These are phyloP conservation scores for Drusus annulatus DNA, from an alignment of 1,140 invertebrate species.

Conservation along the genomic window DNA sequence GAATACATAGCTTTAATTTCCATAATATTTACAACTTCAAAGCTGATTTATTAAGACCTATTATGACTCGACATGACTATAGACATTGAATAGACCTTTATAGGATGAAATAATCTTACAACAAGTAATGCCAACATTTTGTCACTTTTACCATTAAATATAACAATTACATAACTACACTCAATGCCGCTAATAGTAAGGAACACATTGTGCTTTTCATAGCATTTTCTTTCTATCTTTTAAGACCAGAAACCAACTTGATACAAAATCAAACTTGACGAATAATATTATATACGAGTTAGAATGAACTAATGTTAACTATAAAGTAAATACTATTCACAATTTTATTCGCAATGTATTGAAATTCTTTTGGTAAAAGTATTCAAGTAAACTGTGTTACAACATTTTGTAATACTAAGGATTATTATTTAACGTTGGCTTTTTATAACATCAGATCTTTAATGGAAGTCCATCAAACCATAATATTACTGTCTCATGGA, in stretches of 20 bases:
- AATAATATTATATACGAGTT: neutral
- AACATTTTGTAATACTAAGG: conserved; percentile 9
- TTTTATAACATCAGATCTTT: conserved; percentile 17
- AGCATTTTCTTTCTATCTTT: conserved; percentile 30
- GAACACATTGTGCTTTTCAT: conserved; percentile 45
- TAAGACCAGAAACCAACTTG: conserved; percentile 37
- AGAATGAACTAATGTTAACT: too few relatives aligned
- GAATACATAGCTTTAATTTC: conserved; percentile 16
- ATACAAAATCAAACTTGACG: conserved; percentile 19
- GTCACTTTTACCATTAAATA: conserved; percentile 25
- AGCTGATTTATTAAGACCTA: conserved; percentile 31
- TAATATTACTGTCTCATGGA: neutral
- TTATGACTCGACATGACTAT: conserved; percentile 48
- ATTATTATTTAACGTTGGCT: neutral
- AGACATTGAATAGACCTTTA: conserved; percentile 28
- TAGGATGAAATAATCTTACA: conserved; percentile 42
- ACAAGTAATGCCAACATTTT: conserved; percentile 35
- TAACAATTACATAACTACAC: conserved; percentile 44
- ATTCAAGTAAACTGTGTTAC: neutral
- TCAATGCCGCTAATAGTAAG: conserved; percentile 46
- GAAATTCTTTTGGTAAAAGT: conserved; percentile 2
- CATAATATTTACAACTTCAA: conserved; percentile 22
- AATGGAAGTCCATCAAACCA: neutral
- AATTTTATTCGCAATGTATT: neutral
- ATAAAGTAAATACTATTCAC: neutral